Evolutionary conservation across 2,797 vertebrate genomes (phyloP).

Genomic region (Rhincodon typus): DNA sequence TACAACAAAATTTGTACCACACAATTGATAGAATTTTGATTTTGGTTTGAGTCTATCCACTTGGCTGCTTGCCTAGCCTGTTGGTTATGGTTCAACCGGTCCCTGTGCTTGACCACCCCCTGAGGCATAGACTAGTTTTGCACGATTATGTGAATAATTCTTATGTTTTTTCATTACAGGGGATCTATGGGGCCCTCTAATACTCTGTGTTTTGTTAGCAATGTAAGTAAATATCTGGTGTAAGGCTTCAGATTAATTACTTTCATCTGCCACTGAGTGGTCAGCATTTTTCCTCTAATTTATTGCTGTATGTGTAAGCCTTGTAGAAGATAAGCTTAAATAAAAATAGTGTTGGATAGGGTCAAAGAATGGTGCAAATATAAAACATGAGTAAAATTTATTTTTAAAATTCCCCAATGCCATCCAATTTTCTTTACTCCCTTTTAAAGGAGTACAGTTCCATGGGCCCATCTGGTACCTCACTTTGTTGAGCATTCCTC

Average conservation of each 20-base stretch:
- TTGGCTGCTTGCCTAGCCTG: too few species aligned
- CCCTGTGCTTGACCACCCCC: too few species aligned
- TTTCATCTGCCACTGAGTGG: neutral
- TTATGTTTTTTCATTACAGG: slow-evolving; percentile 53
- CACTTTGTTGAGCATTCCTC: neutral
- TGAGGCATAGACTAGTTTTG: neutral
- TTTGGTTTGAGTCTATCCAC: too few species aligned
- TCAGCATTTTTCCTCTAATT: neutral
- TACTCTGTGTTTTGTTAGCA: slow-evolving; percentile 88
- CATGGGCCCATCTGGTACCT: neutral
- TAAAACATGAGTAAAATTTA: neutral
- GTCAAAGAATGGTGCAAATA: neutral
- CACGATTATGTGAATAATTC: neutral
- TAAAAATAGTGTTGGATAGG: neutral
- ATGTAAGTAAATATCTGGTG: slow-evolving; percentile 64
- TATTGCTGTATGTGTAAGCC: neutral
- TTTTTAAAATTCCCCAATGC: neutral
- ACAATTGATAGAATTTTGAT: too few species aligned
- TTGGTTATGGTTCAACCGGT: too few species aligned
- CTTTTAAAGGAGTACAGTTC: neutral
- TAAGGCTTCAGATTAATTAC: neutral
- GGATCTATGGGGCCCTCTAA: slow-evolving; percentile 94
- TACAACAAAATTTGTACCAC: too few species aligned
- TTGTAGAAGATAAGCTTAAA: neutral
- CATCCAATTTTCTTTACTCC: neutral